Conservation (phyloP, 2,888 invertebrate genomes). For the Metalampra italica region DNA sequence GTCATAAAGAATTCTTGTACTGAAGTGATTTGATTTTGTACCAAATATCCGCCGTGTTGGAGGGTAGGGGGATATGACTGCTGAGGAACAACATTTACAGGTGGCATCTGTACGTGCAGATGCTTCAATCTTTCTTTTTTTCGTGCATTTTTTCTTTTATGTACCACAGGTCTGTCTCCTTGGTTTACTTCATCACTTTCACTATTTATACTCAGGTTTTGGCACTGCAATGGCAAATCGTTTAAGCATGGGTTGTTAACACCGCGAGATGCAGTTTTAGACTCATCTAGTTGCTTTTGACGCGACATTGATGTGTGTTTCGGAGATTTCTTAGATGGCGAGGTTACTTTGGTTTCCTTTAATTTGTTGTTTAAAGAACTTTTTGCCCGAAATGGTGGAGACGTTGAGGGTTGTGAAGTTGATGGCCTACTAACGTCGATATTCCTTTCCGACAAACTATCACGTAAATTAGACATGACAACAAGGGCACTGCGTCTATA, state of each 20-base stretch:
- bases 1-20: slow-evolving; percentile 48
- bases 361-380: slow-evolving; percentile 28
- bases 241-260: slow-evolving; percentile 22
- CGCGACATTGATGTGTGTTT: slow-evolving; percentile 17
- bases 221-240: slow-evolving; percentile 26
- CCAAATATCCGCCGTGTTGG: slow-evolving; percentile 11
- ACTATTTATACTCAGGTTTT: slow-evolving; percentile 31
- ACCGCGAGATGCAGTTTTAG: slow-evolving; percentile 12
- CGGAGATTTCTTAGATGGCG: slow-evolving; percentile 18
- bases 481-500: neutral
- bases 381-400: slow-evolving; percentile 35
- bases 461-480: slow-evolving; percentile 39
- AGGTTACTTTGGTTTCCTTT: slow-evolving; percentile 25
- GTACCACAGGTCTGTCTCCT: slow-evolving; percentile 16
- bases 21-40: slow-evolving; percentile 27
- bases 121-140: slow-evolving; percentile 51
- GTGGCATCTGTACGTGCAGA: slow-evolving; percentile 37
- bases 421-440: slow-evolving; percentile 32
- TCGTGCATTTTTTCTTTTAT: slow-evolving; percentile 48
- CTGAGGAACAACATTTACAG: slow-evolving; percentile 22
- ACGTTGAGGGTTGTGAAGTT: slow-evolving; percentile 35
- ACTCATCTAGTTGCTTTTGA: slow-evolving; percentile 17
- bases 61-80: slow-evolving; percentile 22
- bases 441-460: slow-evolving; percentile 33
- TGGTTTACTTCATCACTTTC: slow-evolving; percentile 26